Base-by-base conservation (phyloP, 2,888 invertebrate genomes). In the Osmoderma eremita region DNA sequence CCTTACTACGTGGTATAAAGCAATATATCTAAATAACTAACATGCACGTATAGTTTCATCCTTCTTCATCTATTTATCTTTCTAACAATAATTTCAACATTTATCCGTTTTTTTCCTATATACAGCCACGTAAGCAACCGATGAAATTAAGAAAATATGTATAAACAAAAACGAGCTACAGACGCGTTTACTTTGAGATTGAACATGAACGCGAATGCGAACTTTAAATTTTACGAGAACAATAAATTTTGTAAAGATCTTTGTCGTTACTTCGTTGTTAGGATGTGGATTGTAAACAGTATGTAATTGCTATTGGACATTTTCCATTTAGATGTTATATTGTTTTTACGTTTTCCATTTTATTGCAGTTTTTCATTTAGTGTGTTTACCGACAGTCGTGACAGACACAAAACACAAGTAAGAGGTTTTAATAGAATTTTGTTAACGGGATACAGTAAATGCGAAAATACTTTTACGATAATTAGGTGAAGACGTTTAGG, bases 181-280 rank as follows among this genome's bases (percentile, higher is more conserved):
- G 12, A 17, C 42, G 30, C 58, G 10, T 45, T 45, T 48, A 12
- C 20, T 48, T 48, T 61, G 45, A 48, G 45, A 61, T 18, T 45
- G 45, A 61, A 61, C 58, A 45, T 45, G 36, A 45, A 24, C 45
- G 30, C 30, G 30, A 36, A 17, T 17, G 30, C 58, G 58, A 61
- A 61, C 45, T 42, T 30, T 45, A 36, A 61, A 61, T 61, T 61
- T 61, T 61, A 61, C 58, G 58, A 61, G 45, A 61, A 61, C 58
- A 61, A 61, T 61, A 61, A 61, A 61, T 61, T 61, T 61, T 24
- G 45, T 30, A 15, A 61, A 61, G 58, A 45, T 61, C 58, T 61
- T 61, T 61, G 58, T 61, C 58, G 58, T 61, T 61, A 61, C 30
- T 61, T 45, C 45, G 58, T 61, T 61, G 58, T 61, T 61, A 45